Percentiles rank a stretch among this genome's conserved stretches.
Conservation (phyloP, 2,888 invertebrate species). For the Holacanthella duospinosa region DNA sequence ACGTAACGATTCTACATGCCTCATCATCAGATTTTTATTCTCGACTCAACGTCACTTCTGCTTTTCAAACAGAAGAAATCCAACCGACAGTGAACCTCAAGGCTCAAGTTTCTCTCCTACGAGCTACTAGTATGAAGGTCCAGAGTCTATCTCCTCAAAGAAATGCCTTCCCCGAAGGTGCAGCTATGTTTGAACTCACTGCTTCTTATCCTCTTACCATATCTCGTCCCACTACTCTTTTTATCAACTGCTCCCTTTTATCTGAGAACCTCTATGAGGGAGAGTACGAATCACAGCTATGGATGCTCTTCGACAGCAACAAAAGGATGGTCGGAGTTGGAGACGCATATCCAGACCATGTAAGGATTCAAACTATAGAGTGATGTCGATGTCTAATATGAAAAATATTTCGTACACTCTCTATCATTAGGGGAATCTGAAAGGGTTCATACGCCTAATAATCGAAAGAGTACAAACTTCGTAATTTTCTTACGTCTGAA, state of each 20-base stretch:
- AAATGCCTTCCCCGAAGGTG: slow-evolving; percentile 73
- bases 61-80: slow-evolving; percentile 65
- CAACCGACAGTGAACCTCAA: slow-evolving; percentile 64
- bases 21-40: slow-evolving; percentile 65
- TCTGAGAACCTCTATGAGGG: slow-evolving; percentile 87
- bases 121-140: slow-evolving; percentile 72
- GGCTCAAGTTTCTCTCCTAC: slow-evolving; percentile 58
- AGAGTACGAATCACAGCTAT: slow-evolving; percentile 90
- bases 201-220: slow-evolving; percentile 78
- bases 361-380: slow-evolving; percentile 19
- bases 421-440: too few species aligned
- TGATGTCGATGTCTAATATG: too few species aligned
- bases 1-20: slow-evolving; percentile 52
- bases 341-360: slow-evolving; percentile 57
- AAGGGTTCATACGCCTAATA: too few species aligned
- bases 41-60: slow-evolving; percentile 56
- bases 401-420: too few species aligned
- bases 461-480: too few species aligned
- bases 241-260: slow-evolving; percentile 65
- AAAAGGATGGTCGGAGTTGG: slow-evolving; percentile 77
- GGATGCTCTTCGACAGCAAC: slow-evolving; percentile 87
- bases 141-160: slow-evolving; percentile 59
- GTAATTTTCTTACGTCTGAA: background rate
- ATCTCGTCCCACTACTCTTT: slow-evolving; percentile 68
- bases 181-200: slow-evolving; percentile 83